A percentile compares a stretch with the other conserved stretches of the same genome.
phyloP scores from a whole-genome alignment of 2,888 invertebrate species.

The Sialis fuliginosa region DNA sequence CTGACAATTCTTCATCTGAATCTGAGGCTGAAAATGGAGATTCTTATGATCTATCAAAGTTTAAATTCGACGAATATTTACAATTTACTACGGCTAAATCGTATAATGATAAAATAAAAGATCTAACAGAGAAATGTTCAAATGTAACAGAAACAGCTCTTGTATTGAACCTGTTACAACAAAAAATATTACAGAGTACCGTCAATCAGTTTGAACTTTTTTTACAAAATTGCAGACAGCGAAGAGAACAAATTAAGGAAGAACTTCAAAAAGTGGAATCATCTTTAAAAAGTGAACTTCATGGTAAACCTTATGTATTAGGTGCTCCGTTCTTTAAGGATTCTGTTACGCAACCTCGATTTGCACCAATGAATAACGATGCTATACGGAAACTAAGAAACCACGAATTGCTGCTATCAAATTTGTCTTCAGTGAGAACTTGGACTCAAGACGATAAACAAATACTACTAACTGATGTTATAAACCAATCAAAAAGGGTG shows the following conservation, averaged over 20 bases:
- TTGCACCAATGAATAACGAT: conserved; percentile 22
- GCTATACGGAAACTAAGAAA: conserved; percentile 17
- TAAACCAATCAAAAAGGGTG: not conserved
- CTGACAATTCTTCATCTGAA: too few species aligned
- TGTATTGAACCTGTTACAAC: not conserved
- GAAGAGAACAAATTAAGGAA: not conserved
- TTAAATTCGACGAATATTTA: too few species aligned
- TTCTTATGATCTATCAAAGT: too few species aligned
- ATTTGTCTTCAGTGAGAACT: conserved; percentile 15
- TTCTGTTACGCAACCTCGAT: conserved; percentile 23
- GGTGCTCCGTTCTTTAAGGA: conserved; percentile 54
- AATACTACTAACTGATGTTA: conserved; percentile 13
- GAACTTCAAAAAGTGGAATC: not conserved
- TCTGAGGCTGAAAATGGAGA: too few species aligned
- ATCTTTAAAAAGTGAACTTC: not conserved
- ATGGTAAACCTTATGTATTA: conserved; percentile 7
- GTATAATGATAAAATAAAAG: too few species aligned
- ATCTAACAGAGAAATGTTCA: too few species aligned
- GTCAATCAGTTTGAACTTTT: not conserved
- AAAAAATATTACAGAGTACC: not conserved
- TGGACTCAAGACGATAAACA: conserved; percentile 19
- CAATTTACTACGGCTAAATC: too few species aligned
- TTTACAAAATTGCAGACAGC: not conserved
- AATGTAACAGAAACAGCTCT: not conserved
- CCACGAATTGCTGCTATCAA: conserved; percentile 18